phyloP scores from a whole-genome alignment of 2,797 vertebrate genomes.

The Anabas testudineus region DNA sequence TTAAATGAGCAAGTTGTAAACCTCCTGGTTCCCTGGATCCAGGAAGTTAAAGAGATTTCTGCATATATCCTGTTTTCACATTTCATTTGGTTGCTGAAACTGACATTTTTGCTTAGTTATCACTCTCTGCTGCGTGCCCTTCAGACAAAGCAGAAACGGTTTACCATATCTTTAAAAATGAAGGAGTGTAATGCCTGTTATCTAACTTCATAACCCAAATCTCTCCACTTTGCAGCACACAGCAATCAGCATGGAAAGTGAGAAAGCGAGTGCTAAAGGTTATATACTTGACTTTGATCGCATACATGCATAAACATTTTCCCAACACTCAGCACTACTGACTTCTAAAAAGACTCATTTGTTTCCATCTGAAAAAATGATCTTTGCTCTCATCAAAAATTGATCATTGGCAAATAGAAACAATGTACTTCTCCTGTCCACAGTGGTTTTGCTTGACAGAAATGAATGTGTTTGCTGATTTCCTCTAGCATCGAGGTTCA shows the following conservation, averaged over 20 bases:
- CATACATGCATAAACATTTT: slow-evolving; percentile 8
- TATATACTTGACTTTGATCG: slow-evolving; percentile 7
- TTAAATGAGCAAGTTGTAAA: slow-evolving; percentile 27
- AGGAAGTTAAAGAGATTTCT: slow-evolving; percentile 34
- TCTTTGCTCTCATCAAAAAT: slow-evolving; percentile 63
- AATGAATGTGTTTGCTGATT: slow-evolving; percentile 73
- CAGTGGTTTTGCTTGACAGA: slow-evolving; percentile 60
- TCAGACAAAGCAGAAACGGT: slow-evolving; percentile 39
- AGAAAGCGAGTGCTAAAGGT: neutral
- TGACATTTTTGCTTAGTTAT: slow-evolving; percentile 3
- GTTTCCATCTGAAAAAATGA: slow-evolving; percentile 10
- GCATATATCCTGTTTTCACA: slow-evolving; percentile 28
- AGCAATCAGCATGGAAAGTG: slow-evolving; percentile 6
- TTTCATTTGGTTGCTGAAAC: slow-evolving; percentile 27
- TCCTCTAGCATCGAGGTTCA: slow-evolving; percentile 58
- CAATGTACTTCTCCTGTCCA: slow-evolving; percentile 53
- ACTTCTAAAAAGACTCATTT: slow-evolving; percentile 23
- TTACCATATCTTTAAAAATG: slow-evolving; percentile 29
- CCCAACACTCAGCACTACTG: neutral
- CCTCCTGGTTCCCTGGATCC: slow-evolving; percentile 9
- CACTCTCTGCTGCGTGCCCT: slow-evolving; percentile 27
- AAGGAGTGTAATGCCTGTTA: slow-evolving; percentile 2
- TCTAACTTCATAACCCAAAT: slow-evolving; percentile 20
- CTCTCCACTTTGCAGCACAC: slow-evolving; percentile 6
- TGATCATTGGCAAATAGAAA: slow-evolving; percentile 70